A percentile compares a stretch with the other conserved stretches of the same genome.
These are phyloP conservation scores for Spisula subtruncata DNA, from an alignment of 2,888 invertebrate species.

Conservation along the genomic window DNA sequence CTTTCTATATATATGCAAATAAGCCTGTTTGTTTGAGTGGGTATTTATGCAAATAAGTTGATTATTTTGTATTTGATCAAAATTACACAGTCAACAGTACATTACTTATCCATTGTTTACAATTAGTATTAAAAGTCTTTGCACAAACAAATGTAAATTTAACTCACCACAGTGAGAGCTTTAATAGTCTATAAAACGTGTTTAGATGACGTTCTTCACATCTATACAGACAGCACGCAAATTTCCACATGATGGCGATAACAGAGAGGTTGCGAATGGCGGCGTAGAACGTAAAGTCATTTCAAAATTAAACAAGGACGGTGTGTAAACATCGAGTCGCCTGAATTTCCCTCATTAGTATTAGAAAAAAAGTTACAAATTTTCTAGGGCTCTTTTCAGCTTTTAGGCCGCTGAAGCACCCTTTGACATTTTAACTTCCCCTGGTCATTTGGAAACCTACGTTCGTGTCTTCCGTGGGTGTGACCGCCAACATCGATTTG, in stretches of 20 bases:
- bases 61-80: constrained; percentile 42
- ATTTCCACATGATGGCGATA: not conserved
- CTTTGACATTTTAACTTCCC: too few relatives aligned
- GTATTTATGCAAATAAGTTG: constrained; percentile 31
- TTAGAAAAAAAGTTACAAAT: too few relatives aligned
- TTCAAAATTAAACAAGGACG: too few relatives aligned
- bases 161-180: not conserved
- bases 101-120: constrained; percentile 24
- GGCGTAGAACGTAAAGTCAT: too few relatives aligned
- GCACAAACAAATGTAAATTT: constrained; percentile 12
- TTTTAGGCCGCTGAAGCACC: too few relatives aligned
- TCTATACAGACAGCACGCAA: not conserved
- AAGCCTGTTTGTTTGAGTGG: not conserved
- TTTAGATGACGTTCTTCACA: not conserved
- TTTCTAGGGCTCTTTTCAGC: too few relatives aligned
- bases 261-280: too few relatives aligned
- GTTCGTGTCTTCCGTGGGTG: too few relatives aligned
- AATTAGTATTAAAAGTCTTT: constrained; percentile 16
- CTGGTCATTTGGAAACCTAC: too few relatives aligned
- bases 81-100: constrained; percentile 35
- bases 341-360: too few relatives aligned
- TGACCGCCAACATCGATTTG: too few relatives aligned
- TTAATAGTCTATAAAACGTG: constrained; percentile 25
- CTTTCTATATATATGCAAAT: constrained; percentile 1
- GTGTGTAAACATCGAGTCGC: too few relatives aligned